Base-by-base conservation (phyloP, 2,888 invertebrate species). In the Choreutis nemorana region DNA sequence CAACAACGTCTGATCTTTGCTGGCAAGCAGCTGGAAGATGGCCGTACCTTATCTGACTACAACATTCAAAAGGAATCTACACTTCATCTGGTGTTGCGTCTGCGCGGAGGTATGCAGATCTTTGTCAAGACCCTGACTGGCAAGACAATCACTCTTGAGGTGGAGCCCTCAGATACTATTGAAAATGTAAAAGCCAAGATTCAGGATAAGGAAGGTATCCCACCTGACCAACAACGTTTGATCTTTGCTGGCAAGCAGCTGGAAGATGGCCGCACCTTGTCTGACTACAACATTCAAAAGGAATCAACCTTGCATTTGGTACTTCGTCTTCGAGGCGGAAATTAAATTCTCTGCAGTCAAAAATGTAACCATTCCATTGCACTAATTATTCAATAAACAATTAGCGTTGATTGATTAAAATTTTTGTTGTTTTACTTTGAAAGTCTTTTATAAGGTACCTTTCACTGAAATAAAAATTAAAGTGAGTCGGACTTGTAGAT, bases 1-100 rank as follows among this genome's bases (percentile, higher is more conserved):
- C 55, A 55, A 32, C 55, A 55, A 41, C 37, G 55, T 1, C 14
- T 55, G 1, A 55, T 55, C 33, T 55, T 55, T 3, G 54, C 54
- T 0, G 54, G 54, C 2, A 55, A 55, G 3, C 54, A 55, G 21
- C n/a, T 55, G 1, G 54, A 55, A 26, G 54, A 55, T 34, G 54
- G 54, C 0, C 50, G 54, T 13, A 55, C 54, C 0, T 39, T 55
- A 0, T 55, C 55, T 0, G 55, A 55, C 14, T 55, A 55, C 14
- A 55, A 55, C 9, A 36, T 36, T 11, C 36, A 36, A 14, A 36
- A 36, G 11, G 36, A 33, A 21, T 33, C 33, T 2, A 33, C 33
- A 2, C 28, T 33, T 2, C 33, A 33, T 16, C 24, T 33, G 20
- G 33, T 33, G 9, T 18, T 33, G 29, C 33, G 33, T 33, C 30